phyloP scores from a whole-genome alignment of 2,113 vertebrate genomes.

The Passer montanus region DNA sequence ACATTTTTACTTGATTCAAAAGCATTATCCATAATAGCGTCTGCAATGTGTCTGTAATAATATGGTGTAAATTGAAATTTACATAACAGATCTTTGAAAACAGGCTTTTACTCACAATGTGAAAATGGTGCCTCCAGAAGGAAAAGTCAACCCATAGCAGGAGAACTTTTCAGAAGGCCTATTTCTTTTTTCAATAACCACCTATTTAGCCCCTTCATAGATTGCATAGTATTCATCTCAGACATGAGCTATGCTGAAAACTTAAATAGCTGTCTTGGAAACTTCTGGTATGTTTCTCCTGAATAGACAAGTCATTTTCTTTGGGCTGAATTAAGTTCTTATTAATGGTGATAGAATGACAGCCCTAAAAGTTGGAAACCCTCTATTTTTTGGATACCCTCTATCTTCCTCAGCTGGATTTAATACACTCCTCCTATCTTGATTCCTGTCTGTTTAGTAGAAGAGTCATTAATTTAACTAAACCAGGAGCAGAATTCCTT shows the following conservation, averaged over 20 bases:
- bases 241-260: background rate
- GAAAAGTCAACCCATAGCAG: background rate
- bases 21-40: constrained; percentile 58
- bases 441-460: background rate
- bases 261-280: background rate
- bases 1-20: constrained; percentile 49
- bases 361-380: background rate
- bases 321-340: background rate
- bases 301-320: background rate
- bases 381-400: background rate
- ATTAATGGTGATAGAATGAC: background rate
- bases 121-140: background rate
- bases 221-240: background rate
- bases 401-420: background rate
- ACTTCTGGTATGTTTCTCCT: background rate
- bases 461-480: background rate
- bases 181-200: background rate
- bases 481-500: background rate
- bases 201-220: background rate
- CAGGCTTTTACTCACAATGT: background rate
- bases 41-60: constrained; percentile 52
- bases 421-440: background rate
- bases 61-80: constrained; percentile 55
- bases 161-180: background rate
- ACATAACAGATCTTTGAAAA: constrained; percentile 21